Evolutionary conservation across 2,797 vertebrate genomes (phyloP).

Genomic region (Margarornis squamiger): DNA sequence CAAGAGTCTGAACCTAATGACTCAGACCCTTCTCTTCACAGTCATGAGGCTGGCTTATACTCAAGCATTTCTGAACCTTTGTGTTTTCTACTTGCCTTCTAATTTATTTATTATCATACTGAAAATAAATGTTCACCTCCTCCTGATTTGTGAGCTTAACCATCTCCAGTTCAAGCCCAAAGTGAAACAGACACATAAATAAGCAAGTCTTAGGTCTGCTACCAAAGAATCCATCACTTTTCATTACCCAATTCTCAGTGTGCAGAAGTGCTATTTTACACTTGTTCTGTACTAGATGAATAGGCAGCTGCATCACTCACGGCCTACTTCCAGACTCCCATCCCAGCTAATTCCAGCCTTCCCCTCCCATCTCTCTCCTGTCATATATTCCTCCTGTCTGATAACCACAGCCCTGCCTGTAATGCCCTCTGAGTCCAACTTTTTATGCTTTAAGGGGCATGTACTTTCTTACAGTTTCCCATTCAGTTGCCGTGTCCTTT

Average conservation of each 20-base stretch:
- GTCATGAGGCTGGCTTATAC: neutral
- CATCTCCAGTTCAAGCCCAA: constrained; percentile 23
- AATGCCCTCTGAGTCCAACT: neutral
- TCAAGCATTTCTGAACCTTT: neutral
- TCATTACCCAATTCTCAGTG: neutral
- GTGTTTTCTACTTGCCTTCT: neutral
- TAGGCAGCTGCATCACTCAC: constrained; percentile 17
- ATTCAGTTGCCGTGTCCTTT: neutral
- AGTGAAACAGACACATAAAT: constrained; percentile 11
- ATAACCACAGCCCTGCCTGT: neutral
- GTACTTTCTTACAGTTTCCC: neutral
- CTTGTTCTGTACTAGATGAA: neutral
- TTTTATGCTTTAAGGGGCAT: neutral
- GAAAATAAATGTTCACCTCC: constrained; percentile 14
- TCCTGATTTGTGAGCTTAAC: constrained; percentile 2
- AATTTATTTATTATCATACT: constrained; percentile 29
- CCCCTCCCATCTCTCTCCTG: neutral
- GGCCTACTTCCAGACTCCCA: neutral
- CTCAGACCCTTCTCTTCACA: neutral
- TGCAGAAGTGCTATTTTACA: neutral
- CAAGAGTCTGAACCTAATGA: neutral
- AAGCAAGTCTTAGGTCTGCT: neutral
- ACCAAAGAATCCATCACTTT: constrained; percentile 8
- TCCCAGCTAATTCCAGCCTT: neutral
- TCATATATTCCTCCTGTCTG: neutral